Evolutionary conservation across 2,113 vertebrate species (phyloP).

Genomic region (Diphyllodes magnificus): DNA sequence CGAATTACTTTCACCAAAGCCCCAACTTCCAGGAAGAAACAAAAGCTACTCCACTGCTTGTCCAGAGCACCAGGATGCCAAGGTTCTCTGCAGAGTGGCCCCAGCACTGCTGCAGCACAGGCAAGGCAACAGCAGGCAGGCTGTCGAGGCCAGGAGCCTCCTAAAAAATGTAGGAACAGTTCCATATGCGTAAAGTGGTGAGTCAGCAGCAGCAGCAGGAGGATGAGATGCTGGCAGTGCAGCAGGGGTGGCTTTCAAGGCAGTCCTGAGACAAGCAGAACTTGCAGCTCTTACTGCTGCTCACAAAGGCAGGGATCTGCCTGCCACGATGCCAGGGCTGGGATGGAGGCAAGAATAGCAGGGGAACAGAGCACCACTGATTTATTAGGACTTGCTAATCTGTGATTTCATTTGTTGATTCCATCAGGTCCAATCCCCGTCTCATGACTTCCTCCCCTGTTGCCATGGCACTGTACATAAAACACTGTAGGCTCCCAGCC

Average conservation of each 20-base stretch:
- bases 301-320: background rate
- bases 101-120: background rate
- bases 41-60: background rate
- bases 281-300: background rate
- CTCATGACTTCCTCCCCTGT: constrained; percentile 62
- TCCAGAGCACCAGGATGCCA: background rate
- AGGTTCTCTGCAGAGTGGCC: background rate
- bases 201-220: background rate
- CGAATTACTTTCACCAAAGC: background rate
- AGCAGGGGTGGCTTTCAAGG: background rate
- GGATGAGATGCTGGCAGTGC: background rate
- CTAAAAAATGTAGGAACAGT: background rate
- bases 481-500: constrained; percentile 70
- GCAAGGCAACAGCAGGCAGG: background rate
- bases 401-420: constrained; percentile 68
- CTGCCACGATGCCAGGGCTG: background rate
- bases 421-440: constrained; percentile 30
- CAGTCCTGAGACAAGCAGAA: background rate
- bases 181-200: background rate
- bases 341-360: background rate
- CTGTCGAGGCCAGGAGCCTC: background rate
- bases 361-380: background rate
- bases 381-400: background rate
- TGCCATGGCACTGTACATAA: constrained; percentile 70
- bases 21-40: background rate